A percentile compares a stretch with the other conserved stretches of the same genome.
phyloP scores from a whole-genome alignment of 1,140 invertebrate genomes.

The Heliothis virescens region DNA sequence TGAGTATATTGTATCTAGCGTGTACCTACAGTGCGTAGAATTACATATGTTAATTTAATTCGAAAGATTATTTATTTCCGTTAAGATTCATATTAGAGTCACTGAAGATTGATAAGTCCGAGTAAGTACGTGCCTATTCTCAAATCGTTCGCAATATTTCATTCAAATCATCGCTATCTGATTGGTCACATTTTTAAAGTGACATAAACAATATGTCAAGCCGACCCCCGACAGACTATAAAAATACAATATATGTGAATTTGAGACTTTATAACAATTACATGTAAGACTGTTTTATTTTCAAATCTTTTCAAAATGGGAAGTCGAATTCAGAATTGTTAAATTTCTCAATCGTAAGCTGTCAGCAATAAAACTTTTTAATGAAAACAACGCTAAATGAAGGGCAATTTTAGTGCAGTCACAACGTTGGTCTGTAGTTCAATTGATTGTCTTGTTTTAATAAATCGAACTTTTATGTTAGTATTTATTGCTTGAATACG shows the following conservation, averaged over 20 bases:
- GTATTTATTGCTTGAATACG: too few relatives aligned
- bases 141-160: not conserved
- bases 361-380: constrained; percentile 5
- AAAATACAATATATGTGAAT: constrained; percentile 16
- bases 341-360: constrained; percentile 9
- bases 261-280: not conserved
- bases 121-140: not conserved
- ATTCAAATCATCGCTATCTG: not conserved
- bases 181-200: constrained; percentile 5
- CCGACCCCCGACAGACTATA: not conserved
- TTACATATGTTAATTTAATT: too few relatives aligned
- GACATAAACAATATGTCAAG: constrained; percentile 17
- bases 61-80: too few relatives aligned
- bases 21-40: too few relatives aligned
- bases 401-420: constrained; percentile 2
- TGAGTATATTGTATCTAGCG: too few relatives aligned
- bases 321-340: not conserved
- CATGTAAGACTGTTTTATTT: constrained; percentile 13
- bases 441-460: not conserved
- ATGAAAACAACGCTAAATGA: constrained; percentile 9
- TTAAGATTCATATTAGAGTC: too few relatives aligned
- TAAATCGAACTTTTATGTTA: not conserved
- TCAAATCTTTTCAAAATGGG: not conserved
- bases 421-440: not conserved
- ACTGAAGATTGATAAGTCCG: too few relatives aligned